Evolutionary conservation across 2,797 vertebrate genomes (phyloP), one percentile per base, ranked within the genome.

Genomic region (Diplodus sargus): DNA sequence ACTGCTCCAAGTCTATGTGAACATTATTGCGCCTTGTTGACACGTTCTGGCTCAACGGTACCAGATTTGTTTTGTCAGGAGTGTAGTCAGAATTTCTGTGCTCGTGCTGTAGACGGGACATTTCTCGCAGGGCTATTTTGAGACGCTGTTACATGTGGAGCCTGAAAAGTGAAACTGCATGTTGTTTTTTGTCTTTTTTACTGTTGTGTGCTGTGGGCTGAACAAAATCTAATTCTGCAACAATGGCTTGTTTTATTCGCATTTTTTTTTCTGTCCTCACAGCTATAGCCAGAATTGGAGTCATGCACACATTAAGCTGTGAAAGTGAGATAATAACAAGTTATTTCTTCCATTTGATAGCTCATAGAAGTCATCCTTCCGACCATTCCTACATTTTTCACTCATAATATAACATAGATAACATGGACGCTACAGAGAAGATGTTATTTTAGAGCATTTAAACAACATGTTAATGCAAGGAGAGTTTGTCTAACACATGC

Each of bases 21-120:
- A 79, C 49, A 75, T 52, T 13, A 71, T 4, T 48, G 7, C 51
- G 7, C 51, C 47, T 71, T 78, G 77, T 62, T 59, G 76, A 79
- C 76, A 72, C 52, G 6, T 70, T 23, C 66, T 45, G 30, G 18
- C 47, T 78, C 47, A 72, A 30, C 43, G 71, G 47, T 1, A 30
- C 18, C 45, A 52, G 39, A 70, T 76, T 48, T 70, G 23, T 39
- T 78, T 76, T 28, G 59, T 49, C 30, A 7, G 30, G 30, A 34
- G 64, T 65, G 14, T 59, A 9, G 61, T 61, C 42, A 56, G 22
- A 64, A 23, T 61, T 30, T 51, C 20, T 63, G 47, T 62, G 48
- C 60, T 71, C 28, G 51, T 63, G 34, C 47, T 73, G 34, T 51
- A 66, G 39, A 62, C 8, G 20, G 15, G 59, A 28, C 10, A 17